Evolutionary conservation across 2,888 invertebrate genomes (phyloP), one percentile per base, ranked within the genome.

Genomic region (Tinea pellionella): DNA sequence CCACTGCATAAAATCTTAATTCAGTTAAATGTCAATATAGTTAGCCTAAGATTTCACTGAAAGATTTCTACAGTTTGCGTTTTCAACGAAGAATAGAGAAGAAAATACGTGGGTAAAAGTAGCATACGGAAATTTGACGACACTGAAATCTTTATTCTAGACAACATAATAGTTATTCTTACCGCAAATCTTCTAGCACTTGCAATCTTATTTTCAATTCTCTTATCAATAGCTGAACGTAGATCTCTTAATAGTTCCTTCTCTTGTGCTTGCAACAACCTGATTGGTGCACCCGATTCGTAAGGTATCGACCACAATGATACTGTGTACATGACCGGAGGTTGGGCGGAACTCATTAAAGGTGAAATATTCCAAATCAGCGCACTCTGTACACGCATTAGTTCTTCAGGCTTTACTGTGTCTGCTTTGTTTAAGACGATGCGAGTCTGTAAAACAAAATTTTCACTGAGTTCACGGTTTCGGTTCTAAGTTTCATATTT

Each of bases 361-460:
- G 97, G 97, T n/a, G 96, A 96, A 69, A 98, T 95, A 78, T 96
- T 97, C 98, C 97, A 98, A 71, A 98, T 96, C 60, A 98, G 89
- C 11, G 96, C 96, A 66, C 96, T 95, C 78, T 97, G 97, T 1
- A 97, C 96, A 66, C 96, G 90, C 92, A 97, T 93, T 65, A 98
- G 80, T 78, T 97, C 97, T 75, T 96, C 96, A 0, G 96, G 95
- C 72, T 94, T 94, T 51, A 97, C 94, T 65, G 93, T 93, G 79
- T 97, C 97, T 29, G 96, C 97, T 87, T 98, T 98, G 89, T 98
- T 98, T 62, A 98, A 88, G 68, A 98, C 90, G 71, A 98, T 96
- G 68, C 97, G 93, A 12, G 96, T 96, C 94, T 94, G 77, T 15
- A 67, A 63, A 61, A 61, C 3, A 41, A 24, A 24, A 24, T 24